Evolutionary conservation across 1,140 invertebrate species (phyloP).

Genomic region (Aphelinus certus): DNA sequence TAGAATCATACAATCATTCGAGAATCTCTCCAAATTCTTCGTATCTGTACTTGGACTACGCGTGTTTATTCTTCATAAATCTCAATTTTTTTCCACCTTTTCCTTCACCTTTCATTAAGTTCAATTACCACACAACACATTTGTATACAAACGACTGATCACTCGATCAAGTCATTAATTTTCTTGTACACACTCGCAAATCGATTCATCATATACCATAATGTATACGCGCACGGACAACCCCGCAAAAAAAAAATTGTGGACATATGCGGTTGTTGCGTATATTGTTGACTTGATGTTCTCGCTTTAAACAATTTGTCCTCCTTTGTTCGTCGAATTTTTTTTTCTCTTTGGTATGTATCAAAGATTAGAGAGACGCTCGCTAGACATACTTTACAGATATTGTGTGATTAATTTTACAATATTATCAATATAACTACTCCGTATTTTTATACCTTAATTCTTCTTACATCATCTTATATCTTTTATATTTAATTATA

Average conservation of each 20-base stretch:
- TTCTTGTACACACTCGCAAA: slow-evolving; percentile 15
- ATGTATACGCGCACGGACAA: slow-evolving; percentile 1
- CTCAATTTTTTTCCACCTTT: not conserved
- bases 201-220: not conserved
- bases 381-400: slow-evolving; percentile 35
- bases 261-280: slow-evolving; percentile 1
- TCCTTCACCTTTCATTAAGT: not conserved
- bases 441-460: slow-evolving; percentile 29
- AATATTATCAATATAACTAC: slow-evolving; percentile 27
- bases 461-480: slow-evolving; percentile 33
- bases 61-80: not conserved
- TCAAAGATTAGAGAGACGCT: slow-evolving; percentile 24
- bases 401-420: slow-evolving; percentile 36
- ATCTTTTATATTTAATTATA: slow-evolving; percentile 30
- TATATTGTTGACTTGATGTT: slow-evolving; percentile 2
- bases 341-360: slow-evolving; percentile 29
- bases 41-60: not conserved
- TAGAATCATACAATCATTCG: not conserved
- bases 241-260: slow-evolving; percentile 15
- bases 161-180: not conserved
- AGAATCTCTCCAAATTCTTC: not conserved
- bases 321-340: not conserved
- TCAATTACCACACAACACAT: slow-evolving; percentile 21
- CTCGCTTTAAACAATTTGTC: slow-evolving; percentile 1
- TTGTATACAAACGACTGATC: slow-evolving; percentile 26